Evolutionary conservation across 2,113 vertebrate species (phyloP), one percentile per base, ranked within the genome.

Genomic region (Tachysurus fulvidraco): DNA sequence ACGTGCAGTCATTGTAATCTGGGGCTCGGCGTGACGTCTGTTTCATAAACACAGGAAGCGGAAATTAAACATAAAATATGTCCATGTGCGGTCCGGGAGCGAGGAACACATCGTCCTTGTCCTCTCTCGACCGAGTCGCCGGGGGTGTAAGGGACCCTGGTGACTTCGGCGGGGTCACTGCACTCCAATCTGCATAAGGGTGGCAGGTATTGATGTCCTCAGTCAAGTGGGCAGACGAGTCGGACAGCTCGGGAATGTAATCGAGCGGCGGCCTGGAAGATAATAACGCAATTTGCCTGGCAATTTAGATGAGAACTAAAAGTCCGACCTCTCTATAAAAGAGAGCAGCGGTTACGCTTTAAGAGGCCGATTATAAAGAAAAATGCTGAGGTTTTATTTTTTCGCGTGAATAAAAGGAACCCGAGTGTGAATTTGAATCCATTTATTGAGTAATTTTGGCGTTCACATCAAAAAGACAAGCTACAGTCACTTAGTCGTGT

Each of bases 201-300:
- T 90, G 92, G 92, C 87, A 93, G 88, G 54, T 92, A 89, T 93
- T 90, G 93, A 92, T 92, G 89, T 91, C 86, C 82, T 93, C 87
- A 93, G 91, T 93, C 93, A 94, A 91, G 92, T 19, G 91, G 93
- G 89, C 91, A 91, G 81, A 85, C 83, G 87, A 90, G 80, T 91
- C 83, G 83, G 90, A 91, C 81, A 78, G 81, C 81, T 87, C 83
- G 76, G 67, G 76, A 78, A 80, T 59, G 85, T 86, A 91, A 92
- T 88, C 89, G 86, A 91, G 78, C 89, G 92, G 85, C 85, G 84
- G 85, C 69, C 50, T 55, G 65, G 91, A 87, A 92, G 92, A 94
- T 93, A 92, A 93, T 92, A 86, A 93, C 92, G 90, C 90, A 90
- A 92, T 93, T 95, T 93, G 86, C 91, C 87, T 92, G 92, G 90